Evolutionary conservation across 2,113 vertebrate genomes (phyloP).

Genomic region (Penelope pileata): DNA sequence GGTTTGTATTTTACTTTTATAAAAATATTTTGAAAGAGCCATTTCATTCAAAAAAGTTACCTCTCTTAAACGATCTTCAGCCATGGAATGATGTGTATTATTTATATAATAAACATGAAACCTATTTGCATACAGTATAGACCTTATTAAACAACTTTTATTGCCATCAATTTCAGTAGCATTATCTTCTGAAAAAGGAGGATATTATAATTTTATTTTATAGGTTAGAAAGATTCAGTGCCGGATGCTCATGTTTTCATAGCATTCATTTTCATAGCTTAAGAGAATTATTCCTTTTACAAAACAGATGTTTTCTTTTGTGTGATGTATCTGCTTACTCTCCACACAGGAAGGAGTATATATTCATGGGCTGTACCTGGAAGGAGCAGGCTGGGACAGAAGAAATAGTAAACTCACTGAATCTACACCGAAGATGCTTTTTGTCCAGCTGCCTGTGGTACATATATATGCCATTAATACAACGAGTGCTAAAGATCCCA

Average conservation of each 20-base stretch:
- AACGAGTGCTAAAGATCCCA: constrained; percentile 71
- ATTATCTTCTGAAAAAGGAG: neutral
- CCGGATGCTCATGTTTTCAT: neutral
- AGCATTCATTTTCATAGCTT: neutral
- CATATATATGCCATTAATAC: constrained; percentile 79
- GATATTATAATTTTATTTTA: neutral
- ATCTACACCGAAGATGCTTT: constrained; percentile 79
- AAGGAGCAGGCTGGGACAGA: constrained; percentile 81
- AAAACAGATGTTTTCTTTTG: neutral
- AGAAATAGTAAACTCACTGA: constrained; percentile 74
- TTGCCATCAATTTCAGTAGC: neutral
- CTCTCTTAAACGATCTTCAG: neutral
- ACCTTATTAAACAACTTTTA: neutral
- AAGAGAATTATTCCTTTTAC: neutral
- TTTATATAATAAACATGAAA: neutral
- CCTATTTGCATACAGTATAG: neutral
- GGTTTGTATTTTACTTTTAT: neutral
- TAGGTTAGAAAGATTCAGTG: neutral
- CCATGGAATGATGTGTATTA: neutral
- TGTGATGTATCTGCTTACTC: neutral
- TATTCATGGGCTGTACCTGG: constrained; percentile 78
- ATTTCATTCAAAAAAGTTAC: neutral
- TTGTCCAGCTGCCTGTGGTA: constrained; percentile 76
- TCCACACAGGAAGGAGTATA: constrained; percentile 79
- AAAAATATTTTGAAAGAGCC: neutral